Evolutionary conservation across 2,797 vertebrate species (phyloP).

Genomic region (Acomys russatus): DNA sequence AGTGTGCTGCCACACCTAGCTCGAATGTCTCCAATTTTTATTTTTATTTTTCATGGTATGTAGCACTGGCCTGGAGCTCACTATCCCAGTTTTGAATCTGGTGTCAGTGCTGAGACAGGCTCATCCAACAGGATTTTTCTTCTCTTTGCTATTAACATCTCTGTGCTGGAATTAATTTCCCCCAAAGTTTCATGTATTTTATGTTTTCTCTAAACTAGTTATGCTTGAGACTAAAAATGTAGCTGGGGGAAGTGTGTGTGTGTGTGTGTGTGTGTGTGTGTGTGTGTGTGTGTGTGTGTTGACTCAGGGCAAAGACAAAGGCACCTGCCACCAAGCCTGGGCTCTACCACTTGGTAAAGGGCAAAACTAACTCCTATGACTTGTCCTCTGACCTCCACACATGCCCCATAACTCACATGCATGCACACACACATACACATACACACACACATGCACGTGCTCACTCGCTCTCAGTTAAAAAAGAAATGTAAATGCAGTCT

Average conservation of each 20-base stretch:
- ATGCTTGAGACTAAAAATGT: neutral
- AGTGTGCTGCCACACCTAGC: neutral
- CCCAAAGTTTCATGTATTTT: slow-evolving; percentile 14
- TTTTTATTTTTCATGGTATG: neutral
- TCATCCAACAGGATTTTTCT: neutral
- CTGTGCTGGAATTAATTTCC: slow-evolving; percentile 25
- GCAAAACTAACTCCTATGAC: neutral
- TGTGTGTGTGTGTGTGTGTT: no score
- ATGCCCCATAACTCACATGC: neutral
- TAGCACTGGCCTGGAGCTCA: neutral
- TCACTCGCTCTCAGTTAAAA: neutral
- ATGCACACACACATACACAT: no score
- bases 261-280: neutral
- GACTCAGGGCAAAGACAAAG: neutral
- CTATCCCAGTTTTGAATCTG: neutral
- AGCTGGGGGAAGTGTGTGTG: neutral
- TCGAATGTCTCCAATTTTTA: neutral
- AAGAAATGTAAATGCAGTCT: neutral
- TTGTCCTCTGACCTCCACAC: neutral
- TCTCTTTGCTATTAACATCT: neutral
- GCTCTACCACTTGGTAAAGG: neutral
- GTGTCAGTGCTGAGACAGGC: neutral
- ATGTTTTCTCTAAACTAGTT: neutral
- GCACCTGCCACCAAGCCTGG: neutral
- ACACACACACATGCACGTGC: neutral